These are phyloP conservation scores for Oreonectes daqikongensis DNA, from an alignment of 2,797 vertebrate genomes.

Conservation along the genomic window DNA sequence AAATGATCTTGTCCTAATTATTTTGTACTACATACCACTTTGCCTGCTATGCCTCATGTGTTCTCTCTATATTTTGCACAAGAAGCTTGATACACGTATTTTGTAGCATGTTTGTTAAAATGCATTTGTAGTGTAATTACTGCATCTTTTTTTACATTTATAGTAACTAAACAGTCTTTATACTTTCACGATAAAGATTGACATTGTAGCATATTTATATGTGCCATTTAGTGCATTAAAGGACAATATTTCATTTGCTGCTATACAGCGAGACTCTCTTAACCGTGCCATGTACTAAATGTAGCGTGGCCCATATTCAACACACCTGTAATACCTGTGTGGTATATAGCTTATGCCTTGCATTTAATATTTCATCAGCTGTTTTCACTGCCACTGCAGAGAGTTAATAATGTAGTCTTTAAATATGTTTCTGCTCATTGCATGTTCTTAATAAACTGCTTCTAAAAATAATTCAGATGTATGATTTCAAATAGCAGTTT, in stretches of 20 bases:
- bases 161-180: conserved; percentile 8
- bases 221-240: conserved; percentile 16
- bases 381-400: conserved; percentile 20
- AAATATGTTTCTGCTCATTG: conserved; percentile 35
- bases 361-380: conserved; percentile 13
- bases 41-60: conserved; percentile 19
- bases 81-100: conserved; percentile 6
- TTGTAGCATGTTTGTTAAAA: conserved; percentile 29
- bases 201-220: neutral
- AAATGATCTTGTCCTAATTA: neutral
- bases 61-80: conserved; percentile 26
- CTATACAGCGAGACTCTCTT: conserved; percentile 16
- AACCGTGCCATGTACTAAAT: conserved; percentile 1
- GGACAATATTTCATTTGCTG: conserved; percentile 26
- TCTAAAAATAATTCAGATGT: too few species aligned
- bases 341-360: conserved; percentile 31
- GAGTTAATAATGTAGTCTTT: conserved; percentile 25
- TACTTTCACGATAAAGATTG: conserved; percentile 13
- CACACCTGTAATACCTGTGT: neutral
- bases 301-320: neutral
- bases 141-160: conserved; percentile 8
- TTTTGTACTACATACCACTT: conserved; percentile 5
- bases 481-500: too few species aligned
- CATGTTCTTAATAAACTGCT: conserved; percentile 54
- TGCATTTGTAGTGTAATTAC: neutral